Percentiles rank a stretch among this genome's conserved stretches.
phyloP scores from a whole-genome alignment of 2,113 vertebrate genomes.

The mouse (Mus musculus) region GRCm39 chr2:30942501-30943000 shows the following conservation, averaged over 20 bases:
- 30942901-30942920: slow-evolving; percentile 69
- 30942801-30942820: neutral
- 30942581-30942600: rapidly evolving
- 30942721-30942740: slow-evolving; percentile 39
- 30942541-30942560: neutral
- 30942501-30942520: neutral
- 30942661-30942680: neutral
- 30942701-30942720: slow-evolving; percentile 21
- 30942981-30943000: slow-evolving; percentile 96
- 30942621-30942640: neutral
- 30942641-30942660: slow-evolving; percentile 24
- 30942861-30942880: neutral
- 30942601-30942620: neutral
- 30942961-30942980: slow-evolving; percentile 82
- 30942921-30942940: slow-evolving; percentile 79
- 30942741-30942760: neutral
- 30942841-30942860: neutral
- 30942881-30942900: slow-evolving; percentile 5
- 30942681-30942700: neutral
- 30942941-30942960: slow-evolving; percentile 82
- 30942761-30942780: neutral
- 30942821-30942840: neutral
- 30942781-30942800: neutral
- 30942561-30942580: neutral
- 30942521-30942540: neutral